phyloP scores from a whole-genome alignment of 2,113 vertebrate genomes.

The Malaclemys terrapin region DNA sequence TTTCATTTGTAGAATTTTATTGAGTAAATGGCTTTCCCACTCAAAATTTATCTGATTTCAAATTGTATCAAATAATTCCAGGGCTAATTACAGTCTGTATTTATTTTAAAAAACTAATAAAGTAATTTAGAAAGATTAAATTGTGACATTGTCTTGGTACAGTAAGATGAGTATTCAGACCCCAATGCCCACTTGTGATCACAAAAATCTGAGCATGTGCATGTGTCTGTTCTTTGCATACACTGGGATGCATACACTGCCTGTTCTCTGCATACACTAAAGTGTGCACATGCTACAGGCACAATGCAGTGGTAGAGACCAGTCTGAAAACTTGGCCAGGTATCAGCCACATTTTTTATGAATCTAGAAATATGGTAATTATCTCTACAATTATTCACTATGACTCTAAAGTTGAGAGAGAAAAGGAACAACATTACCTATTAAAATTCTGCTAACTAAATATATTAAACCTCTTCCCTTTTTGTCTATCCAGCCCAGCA shows the following conservation, averaged over 20 bases:
- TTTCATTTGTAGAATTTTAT: neutral
- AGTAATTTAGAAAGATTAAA: neutral
- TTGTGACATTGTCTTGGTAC: neutral
- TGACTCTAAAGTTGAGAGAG: neutral
- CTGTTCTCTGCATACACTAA: neutral
- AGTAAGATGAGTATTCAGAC: neutral
- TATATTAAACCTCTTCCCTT: neutral
- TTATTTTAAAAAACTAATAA: neutral
- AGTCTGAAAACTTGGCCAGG: accelerated
- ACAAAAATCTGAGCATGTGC: neutral
- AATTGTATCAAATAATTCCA: neutral
- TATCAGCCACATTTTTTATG: neutral
- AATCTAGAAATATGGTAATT: neutral
- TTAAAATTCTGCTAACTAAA: neutral
- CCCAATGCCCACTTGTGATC: neutral
- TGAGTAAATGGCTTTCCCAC: neutral
- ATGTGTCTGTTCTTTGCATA: neutral
- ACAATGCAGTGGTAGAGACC: neutral
- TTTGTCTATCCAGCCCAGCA: neutral
- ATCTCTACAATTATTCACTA: neutral
- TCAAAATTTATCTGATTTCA: neutral
- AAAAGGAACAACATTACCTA: neutral
- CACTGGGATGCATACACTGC: too few relatives aligned
- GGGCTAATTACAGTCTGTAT: neutral
- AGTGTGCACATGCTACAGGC: neutral